These are phyloP conservation scores for Orthosia cruda DNA, from an alignment of 2,888 invertebrate species.

Conservation along the genomic window DNA sequence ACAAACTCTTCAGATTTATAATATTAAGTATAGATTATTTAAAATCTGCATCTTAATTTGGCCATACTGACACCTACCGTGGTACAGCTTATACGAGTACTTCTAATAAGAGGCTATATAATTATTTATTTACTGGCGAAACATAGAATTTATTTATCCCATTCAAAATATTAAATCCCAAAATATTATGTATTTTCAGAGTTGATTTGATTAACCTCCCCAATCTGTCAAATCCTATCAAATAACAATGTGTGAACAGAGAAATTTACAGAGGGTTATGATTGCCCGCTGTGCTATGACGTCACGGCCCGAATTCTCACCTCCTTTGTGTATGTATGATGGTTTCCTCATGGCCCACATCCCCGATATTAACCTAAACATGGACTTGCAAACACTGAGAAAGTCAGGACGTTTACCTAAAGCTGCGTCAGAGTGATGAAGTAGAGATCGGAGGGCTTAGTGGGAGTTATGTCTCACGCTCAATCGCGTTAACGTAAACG, in stretches of 20 bases:
- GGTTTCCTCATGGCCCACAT: constrained; percentile 57
- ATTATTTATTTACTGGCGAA: too few relatives aligned
- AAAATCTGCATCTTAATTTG: background rate
- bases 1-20: too few relatives aligned
- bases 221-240: constrained; percentile 40
- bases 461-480: too few relatives aligned
- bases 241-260: constrained; percentile 59
- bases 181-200: constrained; percentile 6
- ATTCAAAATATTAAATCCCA: background rate
- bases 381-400: constrained; percentile 24
- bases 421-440: constrained; percentile 1
- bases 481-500: too few relatives aligned
- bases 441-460: too few relatives aligned
- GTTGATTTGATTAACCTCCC: constrained; percentile 27
- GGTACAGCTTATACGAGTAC: too few relatives aligned
- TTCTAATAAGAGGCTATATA: too few relatives aligned
- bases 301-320: constrained; percentile 49
- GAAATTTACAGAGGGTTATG: constrained; percentile 50
- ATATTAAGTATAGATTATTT: too few relatives aligned
- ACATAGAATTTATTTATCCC: background rate
- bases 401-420: constrained; percentile 7
- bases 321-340: constrained; percentile 46
- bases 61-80: too few relatives aligned
- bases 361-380: constrained; percentile 51
- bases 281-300: constrained; percentile 49